phyloP scores from a whole-genome alignment of 2,888 invertebrate genomes.

The Apeira syringaria region DNA sequence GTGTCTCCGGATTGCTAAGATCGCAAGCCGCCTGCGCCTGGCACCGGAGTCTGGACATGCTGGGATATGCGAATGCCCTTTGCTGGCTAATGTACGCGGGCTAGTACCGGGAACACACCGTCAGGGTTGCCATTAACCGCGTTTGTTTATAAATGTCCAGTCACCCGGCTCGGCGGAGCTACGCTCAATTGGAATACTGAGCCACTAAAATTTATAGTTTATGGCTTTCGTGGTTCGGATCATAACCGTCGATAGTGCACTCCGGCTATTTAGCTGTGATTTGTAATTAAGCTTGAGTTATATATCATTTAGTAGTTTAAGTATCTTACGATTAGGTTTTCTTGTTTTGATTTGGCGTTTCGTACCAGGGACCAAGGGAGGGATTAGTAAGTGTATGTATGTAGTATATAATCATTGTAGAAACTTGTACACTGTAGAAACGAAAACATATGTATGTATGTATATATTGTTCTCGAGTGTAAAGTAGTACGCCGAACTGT shows the following conservation, averaged over 20 bases:
- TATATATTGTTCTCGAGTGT: too few relatives aligned
- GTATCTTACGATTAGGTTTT: too few relatives aligned
- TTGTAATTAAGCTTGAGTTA: background rate
- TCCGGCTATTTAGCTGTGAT: background rate
- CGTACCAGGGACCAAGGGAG: too few relatives aligned
- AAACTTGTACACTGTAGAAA: too few relatives aligned
- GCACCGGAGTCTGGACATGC: slow-evolving; percentile 20
- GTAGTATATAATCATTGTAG: too few relatives aligned
- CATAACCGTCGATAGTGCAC: background rate
- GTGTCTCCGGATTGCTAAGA: too few relatives aligned
- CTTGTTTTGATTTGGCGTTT: too few relatives aligned
- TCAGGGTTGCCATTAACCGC: slow-evolving; percentile 38
- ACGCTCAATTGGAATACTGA: slow-evolving; percentile 19
- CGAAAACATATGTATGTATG: too few relatives aligned
- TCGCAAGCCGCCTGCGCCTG: slow-evolving; percentile 3
- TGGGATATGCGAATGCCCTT: slow-evolving; percentile 15
- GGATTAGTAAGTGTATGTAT: too few relatives aligned
- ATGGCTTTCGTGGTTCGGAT: slow-evolving; percentile 11
- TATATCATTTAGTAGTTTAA: too few relatives aligned
- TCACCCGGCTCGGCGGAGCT: slow-evolving; percentile 26
- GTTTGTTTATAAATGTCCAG: slow-evolving; percentile 44
- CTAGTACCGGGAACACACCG: slow-evolving; percentile 36
- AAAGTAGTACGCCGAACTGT: too few relatives aligned
- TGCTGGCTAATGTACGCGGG: slow-evolving; percentile 21
- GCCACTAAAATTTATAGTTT: slow-evolving; percentile 24